A percentile compares a stretch with the other conserved stretches of the same genome.
These are phyloP conservation scores for Stegodyphus dumicola DNA, from an alignment of 1,140 invertebrate species.

Conservation along the genomic window DNA sequence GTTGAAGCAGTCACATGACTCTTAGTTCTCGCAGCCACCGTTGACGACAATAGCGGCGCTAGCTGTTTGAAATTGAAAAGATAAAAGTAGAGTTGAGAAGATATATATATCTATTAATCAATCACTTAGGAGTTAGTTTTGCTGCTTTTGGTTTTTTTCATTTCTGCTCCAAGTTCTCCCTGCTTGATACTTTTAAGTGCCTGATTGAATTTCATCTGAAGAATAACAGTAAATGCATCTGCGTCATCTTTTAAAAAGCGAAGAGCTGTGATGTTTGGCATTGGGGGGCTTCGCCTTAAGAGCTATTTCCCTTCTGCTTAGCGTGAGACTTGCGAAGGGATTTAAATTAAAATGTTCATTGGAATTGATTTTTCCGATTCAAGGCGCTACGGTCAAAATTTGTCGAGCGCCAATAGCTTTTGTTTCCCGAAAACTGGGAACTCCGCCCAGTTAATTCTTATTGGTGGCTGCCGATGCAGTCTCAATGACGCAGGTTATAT, in stretches of 20 bases:
- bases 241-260: slow-evolving; percentile 23
- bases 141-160: background rate
- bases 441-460: slow-evolving; percentile 15
- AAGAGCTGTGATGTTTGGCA: slow-evolving; percentile 37
- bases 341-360: slow-evolving; percentile 55
- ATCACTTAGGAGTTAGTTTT: slow-evolving; percentile 58
- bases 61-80: slow-evolving; percentile 50
- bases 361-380: slow-evolving; percentile 4
- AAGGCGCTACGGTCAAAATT: slow-evolving; percentile 30
- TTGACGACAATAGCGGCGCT: slow-evolving; percentile 7
- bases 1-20: slow-evolving; percentile 51
- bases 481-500: too few species aligned
- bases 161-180: background rate
- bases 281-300: slow-evolving; percentile 18
- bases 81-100: slow-evolving; percentile 46
- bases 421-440: background rate
- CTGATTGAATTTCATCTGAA: slow-evolving; percentile 38
- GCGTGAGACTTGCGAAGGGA: slow-evolving; percentile 16
- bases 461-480: slow-evolving; percentile 14
- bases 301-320: slow-evolving; percentile 39
- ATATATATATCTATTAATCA: slow-evolving; percentile 56
- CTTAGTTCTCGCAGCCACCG: background rate
- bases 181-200: slow-evolving; percentile 51
- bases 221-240: slow-evolving; percentile 12
- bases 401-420: slow-evolving; percentile 35